phyloP scores from a whole-genome alignment of 2,113 vertebrate species.

The Pterocles gutturalis region DNA sequence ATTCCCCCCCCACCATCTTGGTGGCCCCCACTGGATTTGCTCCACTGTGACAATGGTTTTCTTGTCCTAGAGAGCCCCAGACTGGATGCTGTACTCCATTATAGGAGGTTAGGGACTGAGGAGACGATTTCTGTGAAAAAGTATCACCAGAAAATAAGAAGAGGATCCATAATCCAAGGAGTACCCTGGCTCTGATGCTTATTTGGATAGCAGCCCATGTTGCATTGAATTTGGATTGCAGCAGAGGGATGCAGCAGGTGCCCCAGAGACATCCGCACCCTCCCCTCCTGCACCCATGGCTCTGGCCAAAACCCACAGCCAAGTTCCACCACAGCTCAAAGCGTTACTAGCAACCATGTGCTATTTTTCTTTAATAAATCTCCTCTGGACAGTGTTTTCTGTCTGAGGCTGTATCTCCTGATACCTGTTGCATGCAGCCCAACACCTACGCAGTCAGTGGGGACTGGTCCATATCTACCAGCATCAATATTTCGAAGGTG shows the following conservation, averaged over 20 bases:
- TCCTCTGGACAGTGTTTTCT: background rate
- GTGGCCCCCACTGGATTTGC: too few species aligned
- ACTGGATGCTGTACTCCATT: too few species aligned
- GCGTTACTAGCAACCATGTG: background rate
- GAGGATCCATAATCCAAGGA: background rate
- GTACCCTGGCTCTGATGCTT: background rate
- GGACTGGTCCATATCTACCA: background rate
- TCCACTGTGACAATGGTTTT: too few species aligned
- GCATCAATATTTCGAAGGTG: background rate
- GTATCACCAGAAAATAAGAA: background rate
- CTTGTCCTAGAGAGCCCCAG: too few species aligned
- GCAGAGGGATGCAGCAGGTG: background rate
- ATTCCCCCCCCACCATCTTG: too few species aligned
- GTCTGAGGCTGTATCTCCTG: background rate
- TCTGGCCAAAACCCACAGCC: background rate
- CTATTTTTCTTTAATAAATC: background rate
- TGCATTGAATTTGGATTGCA: too few species aligned
- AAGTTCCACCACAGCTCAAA: background rate
- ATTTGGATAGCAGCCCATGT: background rate
- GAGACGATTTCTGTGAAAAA: background rate
- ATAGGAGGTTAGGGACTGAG: background rate
- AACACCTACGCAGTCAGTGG: background rate
- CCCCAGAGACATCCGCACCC: background rate
- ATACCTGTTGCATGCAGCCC: background rate
- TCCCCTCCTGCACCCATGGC: background rate